Evolutionary conservation across 2,113 vertebrate species (phyloP).

Genomic region (Natator depressus): DNA sequence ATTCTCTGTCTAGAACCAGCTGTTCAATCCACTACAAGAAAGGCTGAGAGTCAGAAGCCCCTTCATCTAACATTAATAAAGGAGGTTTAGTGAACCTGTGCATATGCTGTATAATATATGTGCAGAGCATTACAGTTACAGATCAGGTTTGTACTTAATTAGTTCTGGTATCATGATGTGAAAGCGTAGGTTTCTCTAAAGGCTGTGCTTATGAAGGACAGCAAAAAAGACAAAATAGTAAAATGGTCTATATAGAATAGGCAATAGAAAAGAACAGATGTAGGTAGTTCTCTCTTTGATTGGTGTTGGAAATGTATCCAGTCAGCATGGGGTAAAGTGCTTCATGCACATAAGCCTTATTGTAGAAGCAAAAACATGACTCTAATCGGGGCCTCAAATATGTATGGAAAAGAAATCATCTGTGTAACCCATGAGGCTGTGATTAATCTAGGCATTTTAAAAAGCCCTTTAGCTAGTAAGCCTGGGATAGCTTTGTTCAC

Average conservation of each 20-base stretch:
- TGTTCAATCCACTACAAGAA: background rate
- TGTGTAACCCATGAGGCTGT: background rate
- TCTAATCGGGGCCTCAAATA: background rate
- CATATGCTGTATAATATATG: background rate
- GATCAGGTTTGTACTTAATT: background rate
- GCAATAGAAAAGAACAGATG: background rate
- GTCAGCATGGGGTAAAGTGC: background rate
- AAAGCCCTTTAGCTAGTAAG: background rate
- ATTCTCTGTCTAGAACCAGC: background rate
- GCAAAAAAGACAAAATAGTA: background rate
- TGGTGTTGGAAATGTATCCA: background rate
- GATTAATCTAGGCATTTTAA: background rate
- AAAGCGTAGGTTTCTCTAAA: background rate
- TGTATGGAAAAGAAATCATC: background rate
- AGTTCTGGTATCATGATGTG: background rate
- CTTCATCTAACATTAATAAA: background rate
- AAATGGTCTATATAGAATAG: background rate
- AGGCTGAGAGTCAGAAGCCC: background rate
- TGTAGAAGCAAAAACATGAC: background rate
- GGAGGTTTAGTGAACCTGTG: background rate
- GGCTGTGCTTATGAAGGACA: background rate
- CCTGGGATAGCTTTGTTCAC: background rate
- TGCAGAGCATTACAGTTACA: background rate
- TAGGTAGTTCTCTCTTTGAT: fast-evolving
- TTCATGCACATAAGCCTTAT: background rate